Evolutionary conservation across 2,797 vertebrate genomes (phyloP).

Genomic region (Carduelis carduelis): DNA sequence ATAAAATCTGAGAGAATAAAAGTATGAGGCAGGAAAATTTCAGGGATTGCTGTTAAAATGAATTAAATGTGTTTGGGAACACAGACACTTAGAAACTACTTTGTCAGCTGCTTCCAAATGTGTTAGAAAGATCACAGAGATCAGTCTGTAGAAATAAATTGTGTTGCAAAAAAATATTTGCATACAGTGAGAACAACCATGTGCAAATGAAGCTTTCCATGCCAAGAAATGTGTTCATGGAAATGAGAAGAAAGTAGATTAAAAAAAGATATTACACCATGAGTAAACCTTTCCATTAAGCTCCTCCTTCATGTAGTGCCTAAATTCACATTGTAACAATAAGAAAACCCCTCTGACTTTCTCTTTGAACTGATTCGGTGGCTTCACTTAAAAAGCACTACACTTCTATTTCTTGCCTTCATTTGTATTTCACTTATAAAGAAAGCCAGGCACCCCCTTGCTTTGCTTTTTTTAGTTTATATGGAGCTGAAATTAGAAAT

Average conservation of each 20-base stretch:
- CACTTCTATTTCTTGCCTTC: background rate
- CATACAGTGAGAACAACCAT: conserved; percentile 2
- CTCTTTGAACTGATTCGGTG: background rate
- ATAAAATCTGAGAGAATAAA: background rate
- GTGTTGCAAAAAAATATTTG: background rate
- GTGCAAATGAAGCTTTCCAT: background rate
- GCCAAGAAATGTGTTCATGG: background rate
- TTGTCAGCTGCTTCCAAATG: conserved; percentile 38
- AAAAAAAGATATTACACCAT: background rate
- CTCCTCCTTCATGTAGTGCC: background rate
- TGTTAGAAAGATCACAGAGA: conserved; percentile 42
- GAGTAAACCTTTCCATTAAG: background rate
- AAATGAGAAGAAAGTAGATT: conserved; percentile 2
- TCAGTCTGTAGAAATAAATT: conserved; percentile 22
- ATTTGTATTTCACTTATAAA: background rate
- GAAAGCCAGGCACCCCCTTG: background rate
- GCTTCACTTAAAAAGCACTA: background rate
- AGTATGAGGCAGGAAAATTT: background rate
- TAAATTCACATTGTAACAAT: background rate
- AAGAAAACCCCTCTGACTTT: background rate
- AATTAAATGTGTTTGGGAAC: background rate
- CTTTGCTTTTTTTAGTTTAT: background rate
- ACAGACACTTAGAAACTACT: background rate
- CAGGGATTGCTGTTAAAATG: background rate
- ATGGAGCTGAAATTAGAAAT: background rate